Conservation (phyloP, 2,113 vertebrate species). For the Seriola rivoliana region DNA sequence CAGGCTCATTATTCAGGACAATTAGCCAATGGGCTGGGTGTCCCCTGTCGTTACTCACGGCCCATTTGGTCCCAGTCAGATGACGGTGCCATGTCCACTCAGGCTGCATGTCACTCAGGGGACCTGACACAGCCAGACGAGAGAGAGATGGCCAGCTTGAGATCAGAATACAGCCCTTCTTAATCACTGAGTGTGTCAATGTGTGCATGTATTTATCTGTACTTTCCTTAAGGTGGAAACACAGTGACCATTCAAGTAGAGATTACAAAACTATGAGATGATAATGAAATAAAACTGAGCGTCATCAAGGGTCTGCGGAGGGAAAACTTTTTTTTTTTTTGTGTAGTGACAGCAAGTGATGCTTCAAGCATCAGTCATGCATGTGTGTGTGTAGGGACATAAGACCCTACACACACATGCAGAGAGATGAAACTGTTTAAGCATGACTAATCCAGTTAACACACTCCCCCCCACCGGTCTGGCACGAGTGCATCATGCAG, state of each 20-base stretch:
- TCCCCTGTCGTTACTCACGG: slow-evolving; percentile 68
- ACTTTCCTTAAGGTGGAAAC: not conserved
- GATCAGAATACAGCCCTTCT: slow-evolving; percentile 18
- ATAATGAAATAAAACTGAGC: not conserved
- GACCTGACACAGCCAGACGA: slow-evolving; percentile 41
- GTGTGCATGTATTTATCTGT: not conserved
- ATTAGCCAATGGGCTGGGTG: slow-evolving; percentile 75
- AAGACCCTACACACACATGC: not conserved
- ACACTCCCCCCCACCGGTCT: slow-evolving; percentile 30
- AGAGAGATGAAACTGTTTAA: slow-evolving; percentile 50
- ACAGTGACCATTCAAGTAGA: not conserved
- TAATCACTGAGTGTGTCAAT: not conserved
- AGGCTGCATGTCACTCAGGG: slow-evolving; percentile 67
- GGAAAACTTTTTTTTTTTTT: not conserved
- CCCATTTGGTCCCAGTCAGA: slow-evolving; percentile 75
- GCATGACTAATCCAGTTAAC: slow-evolving; percentile 74
- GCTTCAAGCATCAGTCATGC: slow-evolving; percentile 3
- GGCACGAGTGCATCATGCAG: slow-evolving; percentile 34
- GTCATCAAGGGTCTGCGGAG: not conserved
- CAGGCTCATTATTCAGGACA: slow-evolving; percentile 72
- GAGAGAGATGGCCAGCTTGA: slow-evolving; percentile 12
- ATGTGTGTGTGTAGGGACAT: slow-evolving; percentile 12
- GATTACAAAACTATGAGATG: slow-evolving; percentile 12
- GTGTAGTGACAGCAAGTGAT: slow-evolving; percentile 17
- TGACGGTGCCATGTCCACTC: slow-evolving; percentile 73